Conservation (phyloP, 2,888 invertebrate genomes). For the Andrena hattorfiana region DNA sequence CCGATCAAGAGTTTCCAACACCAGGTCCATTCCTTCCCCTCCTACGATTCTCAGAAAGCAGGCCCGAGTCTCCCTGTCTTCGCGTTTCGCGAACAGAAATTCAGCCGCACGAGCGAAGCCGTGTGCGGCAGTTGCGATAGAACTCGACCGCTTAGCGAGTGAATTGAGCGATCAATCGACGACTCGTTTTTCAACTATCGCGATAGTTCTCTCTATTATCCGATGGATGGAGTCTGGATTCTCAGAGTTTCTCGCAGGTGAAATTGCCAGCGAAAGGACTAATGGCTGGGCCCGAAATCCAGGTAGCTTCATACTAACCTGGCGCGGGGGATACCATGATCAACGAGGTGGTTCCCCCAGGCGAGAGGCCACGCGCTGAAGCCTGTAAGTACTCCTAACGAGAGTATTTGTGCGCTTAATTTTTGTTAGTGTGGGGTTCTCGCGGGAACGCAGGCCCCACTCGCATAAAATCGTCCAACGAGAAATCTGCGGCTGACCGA, state of each 20-base stretch:
- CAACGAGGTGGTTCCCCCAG: slow-evolving; percentile 76
- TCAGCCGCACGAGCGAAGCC: neutral
- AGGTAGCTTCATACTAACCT: slow-evolving; percentile 70
- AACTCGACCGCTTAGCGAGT: slow-evolving; percentile 4
- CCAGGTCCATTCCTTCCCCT: too few relatives aligned
- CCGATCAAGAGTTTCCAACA: too few relatives aligned
- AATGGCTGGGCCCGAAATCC: slow-evolving; percentile 13
- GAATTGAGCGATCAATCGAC: neutral
- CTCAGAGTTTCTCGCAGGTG: slow-evolving; percentile 41
- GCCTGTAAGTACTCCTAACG: slow-evolving; percentile 71
- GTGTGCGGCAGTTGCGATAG: neutral
- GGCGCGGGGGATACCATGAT: slow-evolving; percentile 75
- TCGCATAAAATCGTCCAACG: slow-evolving; percentile 29
- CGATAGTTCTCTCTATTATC: slow-evolving; percentile 12
- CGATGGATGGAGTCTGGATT: slow-evolving; percentile 53
- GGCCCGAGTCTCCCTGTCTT: neutral
- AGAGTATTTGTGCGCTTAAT: slow-evolving; percentile 72
- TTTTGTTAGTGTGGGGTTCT: slow-evolving; percentile 71
- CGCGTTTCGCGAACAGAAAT: neutral
- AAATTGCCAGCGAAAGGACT: slow-evolving; percentile 14
- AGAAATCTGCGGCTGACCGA: slow-evolving; percentile 2
- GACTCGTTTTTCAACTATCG: slow-evolving; percentile 51
- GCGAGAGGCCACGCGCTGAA: slow-evolving; percentile 65
- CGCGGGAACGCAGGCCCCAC: slow-evolving; percentile 63
- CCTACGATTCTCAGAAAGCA: too few relatives aligned